Evolutionary conservation across 1,140 invertebrate species (phyloP), one percentile per base, ranked within the genome.

Genomic region (Nebria ingens): DNA sequence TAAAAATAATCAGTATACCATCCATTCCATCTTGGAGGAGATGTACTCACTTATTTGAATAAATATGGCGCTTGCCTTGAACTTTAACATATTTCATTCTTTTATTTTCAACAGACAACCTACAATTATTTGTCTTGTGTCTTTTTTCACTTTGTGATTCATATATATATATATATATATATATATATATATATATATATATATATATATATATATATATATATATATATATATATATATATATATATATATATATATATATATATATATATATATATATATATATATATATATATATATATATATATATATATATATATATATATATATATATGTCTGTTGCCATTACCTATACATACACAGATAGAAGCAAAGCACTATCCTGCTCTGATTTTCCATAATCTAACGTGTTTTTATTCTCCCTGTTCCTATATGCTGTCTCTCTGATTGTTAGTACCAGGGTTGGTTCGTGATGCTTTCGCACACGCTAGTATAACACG

Each of bases 71-170:
- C 40, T 45, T 11, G 6, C 40, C 17, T 45, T 45, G 40, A 45
- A 12, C 40, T 45, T 45, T 45, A 45, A 45, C 40, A 45, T 45
- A 45, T 45, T 45, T 45, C 40, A 12, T 45, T 45, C 40, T 12
- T 45, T 45, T 17, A 11, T 45, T 17, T 45, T 45, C 3, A 6
- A 45, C 40, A 45, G 40, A 45, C 40, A 45, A 45, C 40, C 40
- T 45, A 17, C 40, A 45, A 45, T 45, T 45, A 45, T 45, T 34
- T 34, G 15, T 45, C 40, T 45, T 17, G 9, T 6, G 15, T 11
- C 17, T 45, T 17, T 45, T 11, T 17, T 45, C 17, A 34, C 25
- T 34, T 34, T 45, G 40, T 4, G 15, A 45, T 45, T 45, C 40
- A 45, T 45, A 45, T 12, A 45, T 45, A 45, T 45, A 17, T 45